Percentiles rank a stretch among this genome's conserved stretches.
These are phyloP conservation scores for Vandiemenella viatica DNA, from an alignment of 2,888 invertebrate species.

Conservation along the genomic window DNA sequence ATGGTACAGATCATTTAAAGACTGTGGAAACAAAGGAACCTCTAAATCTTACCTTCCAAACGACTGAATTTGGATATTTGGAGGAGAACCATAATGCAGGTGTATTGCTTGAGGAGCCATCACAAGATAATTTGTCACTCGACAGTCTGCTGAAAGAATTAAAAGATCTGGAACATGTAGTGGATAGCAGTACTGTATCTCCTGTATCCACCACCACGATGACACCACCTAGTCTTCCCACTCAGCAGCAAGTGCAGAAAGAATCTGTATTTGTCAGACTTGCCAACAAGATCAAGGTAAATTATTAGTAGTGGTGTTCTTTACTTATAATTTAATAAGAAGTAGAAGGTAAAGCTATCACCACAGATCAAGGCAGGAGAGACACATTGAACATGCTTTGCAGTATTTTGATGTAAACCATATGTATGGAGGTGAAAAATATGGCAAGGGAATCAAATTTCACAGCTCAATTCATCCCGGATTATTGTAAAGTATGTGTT, in stretches of 20 bases:
- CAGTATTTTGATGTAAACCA: too few relatives aligned
- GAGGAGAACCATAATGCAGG: neutral
- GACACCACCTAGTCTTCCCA: constrained; percentile 20
- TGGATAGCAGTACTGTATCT: constrained; percentile 25
- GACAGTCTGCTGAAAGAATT: constrained; percentile 28
- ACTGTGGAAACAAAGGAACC: constrained; percentile 17
- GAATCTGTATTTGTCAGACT: constrained; percentile 93
- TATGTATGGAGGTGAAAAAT: too few relatives aligned
- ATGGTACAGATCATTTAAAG: constrained; percentile 1
- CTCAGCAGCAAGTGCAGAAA: constrained; percentile 40
- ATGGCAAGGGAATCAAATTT: too few relatives aligned
- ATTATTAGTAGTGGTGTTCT: constrained; percentile 3
- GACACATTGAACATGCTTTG: too few relatives aligned
- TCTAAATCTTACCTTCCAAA: neutral
- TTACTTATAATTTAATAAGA: too few relatives aligned
- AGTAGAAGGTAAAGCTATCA: too few relatives aligned
- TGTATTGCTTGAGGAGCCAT: constrained; percentile 18
- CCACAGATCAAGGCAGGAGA: too few relatives aligned
- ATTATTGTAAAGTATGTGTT: too few relatives aligned
- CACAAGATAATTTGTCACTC: constrained; percentile 25
- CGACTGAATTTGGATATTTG: constrained; percentile 8
- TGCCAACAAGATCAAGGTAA: constrained; percentile 86
- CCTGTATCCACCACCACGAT: constrained; percentile 15
- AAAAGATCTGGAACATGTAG: constrained; percentile 24
- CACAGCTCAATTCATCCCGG: too few relatives aligned